These are phyloP conservation scores for Lytechinus pictus DNA, from an alignment of 35 echinoderm and acorn worm genomes.

Conservation along the genomic window DNA sequence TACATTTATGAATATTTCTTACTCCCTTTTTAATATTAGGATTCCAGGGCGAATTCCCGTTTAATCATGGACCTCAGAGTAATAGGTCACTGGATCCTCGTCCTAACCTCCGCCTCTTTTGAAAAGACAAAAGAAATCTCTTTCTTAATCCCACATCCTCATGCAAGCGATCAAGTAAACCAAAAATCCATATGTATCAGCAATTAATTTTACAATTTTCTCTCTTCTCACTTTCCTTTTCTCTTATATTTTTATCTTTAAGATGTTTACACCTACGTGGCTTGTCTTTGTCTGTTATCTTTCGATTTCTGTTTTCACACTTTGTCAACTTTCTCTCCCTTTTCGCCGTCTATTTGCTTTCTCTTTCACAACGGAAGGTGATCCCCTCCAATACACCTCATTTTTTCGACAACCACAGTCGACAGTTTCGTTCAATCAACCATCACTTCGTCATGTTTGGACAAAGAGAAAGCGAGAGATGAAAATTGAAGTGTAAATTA, in stretches of 20 bases:
- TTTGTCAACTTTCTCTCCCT: background rate
- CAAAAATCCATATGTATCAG: too few relatives aligned
- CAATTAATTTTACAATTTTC: too few relatives aligned
- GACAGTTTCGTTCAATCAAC: background rate
- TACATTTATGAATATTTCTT: too few relatives aligned
- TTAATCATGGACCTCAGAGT: too few relatives aligned
- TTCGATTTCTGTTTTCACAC: background rate
- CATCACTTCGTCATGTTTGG: background rate
- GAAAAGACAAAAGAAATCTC: too few relatives aligned
- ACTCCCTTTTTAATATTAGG: too few relatives aligned
- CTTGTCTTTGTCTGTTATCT: background rate
- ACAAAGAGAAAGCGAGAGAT: background rate
- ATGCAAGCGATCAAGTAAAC: too few relatives aligned
- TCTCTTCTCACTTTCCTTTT: background rate
- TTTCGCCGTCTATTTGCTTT: background rate
- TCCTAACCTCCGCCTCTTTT: too few relatives aligned
- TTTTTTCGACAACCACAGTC: background rate
- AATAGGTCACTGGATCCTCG: too few relatives aligned
- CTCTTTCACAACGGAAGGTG: background rate
- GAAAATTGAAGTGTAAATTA: background rate
- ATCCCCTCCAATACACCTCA: background rate
- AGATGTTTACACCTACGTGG: background rate
- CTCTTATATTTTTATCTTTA: background rate
- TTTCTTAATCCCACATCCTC: too few relatives aligned
- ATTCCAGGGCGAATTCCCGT: too few relatives aligned